Evolutionary conservation across 1,140 invertebrate genomes (phyloP), one percentile per base, ranked within the genome.

Genomic region (Agraylea sexmaculata): DNA sequence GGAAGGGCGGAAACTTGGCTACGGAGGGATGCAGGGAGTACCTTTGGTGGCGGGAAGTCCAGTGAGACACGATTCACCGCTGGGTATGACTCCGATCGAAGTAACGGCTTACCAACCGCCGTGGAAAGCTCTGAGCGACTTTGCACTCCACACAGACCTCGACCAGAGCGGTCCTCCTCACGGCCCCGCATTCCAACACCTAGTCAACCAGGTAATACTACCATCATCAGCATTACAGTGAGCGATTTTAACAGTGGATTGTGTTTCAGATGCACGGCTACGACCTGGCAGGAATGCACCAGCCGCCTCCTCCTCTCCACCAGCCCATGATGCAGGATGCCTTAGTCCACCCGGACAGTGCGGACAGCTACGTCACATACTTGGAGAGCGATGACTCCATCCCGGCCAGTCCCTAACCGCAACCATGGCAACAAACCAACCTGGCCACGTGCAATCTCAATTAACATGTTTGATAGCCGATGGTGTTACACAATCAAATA

Each of bases 41-140:
- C 91, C 91, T 1, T 89, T 97, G 81, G 89, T 97, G 15, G 92
- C 92, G 2, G 87, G 88, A 8, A 91, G 87, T 52, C 92, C 93
- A 5, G 90, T 96, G 1, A 74, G 87, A 22, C 90, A 96, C 61
- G 91, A 95, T 60, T 83, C 83, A 47, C 85, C 86, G 0, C 70
- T 86, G 29, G 83, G 86, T 23, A 75, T 89, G 60, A 82, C 85
- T 53, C 80, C 83, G 8, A 69, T 92, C 22, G 87, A 93, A 61
- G 90, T 96, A 20, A 88, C 91, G 52, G 87, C 85, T 41, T 96
- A 96, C 70, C 91, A 95, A 66, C 90, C 91, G 27, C 91, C 89
- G 8, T 96, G 91, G 92, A 95, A 96, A 68, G 87, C 90, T 28
- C 77, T 96, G 12, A 84, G 83, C 20, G 91, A 96, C 57, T 96